Evolutionary conservation across 2,797 vertebrate species (phyloP), one percentile per base, ranked within the genome.

Genomic region (Coilia nasus): DNA sequence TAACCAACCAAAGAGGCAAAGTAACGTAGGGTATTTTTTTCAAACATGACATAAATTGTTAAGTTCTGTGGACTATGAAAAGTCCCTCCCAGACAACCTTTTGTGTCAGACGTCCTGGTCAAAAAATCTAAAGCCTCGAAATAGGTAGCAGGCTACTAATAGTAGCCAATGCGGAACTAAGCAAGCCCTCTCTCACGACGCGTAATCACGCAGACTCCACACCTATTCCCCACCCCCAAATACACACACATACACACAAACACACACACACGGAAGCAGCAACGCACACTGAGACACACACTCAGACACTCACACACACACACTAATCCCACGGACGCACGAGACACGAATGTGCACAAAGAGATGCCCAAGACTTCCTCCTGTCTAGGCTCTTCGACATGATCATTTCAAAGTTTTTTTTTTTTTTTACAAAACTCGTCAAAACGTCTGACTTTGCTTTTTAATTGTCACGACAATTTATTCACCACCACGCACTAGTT

Each of bases 151-250:
- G 31, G 17, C 71, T 44, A 71, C 64, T 35, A 31, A 71, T 91
- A 93, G 93, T 92, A 91, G 89, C 90, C 91, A 92, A 92, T 88
- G 93, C 91, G 87, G 91, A 91, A 91, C 87, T 89, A 88, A 90
- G 84, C 87, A 87, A 87, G 87, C 88, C 87, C 86, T 86, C 82
- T 86, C 86, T 88, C 85, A 90, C 93, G 91, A 93, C 93, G 90
- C 90, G 88, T 90, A 87, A 91, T 90, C 87, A 85, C 86, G 57
- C 86, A 47, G 67, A 50, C 89, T 81, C 86, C 82, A 83, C 82
- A 83, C 44, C 64, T 83, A 60, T 25, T 83, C 54, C 83, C 64
- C 60, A 44, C 83, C 78, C 86, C 64, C 83, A 75, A 83, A 78
- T 82, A 86, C 83, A 60, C 88, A 78, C 82, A 46, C 85, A 85